Conservation (phyloP, 2,888 invertebrate species). For the Ferrisia virgata region DNA sequence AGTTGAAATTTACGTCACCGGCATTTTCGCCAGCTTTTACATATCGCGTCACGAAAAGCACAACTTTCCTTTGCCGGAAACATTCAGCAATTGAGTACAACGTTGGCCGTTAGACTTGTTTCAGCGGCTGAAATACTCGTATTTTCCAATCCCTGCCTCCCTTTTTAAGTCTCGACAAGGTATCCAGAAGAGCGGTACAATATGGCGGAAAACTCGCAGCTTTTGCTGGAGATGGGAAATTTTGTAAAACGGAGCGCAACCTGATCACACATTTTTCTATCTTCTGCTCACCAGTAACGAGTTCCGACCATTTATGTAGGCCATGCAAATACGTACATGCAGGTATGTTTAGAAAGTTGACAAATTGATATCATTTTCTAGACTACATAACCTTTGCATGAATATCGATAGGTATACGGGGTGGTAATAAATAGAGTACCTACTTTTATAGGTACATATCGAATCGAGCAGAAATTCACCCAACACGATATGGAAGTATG, state of each 20-base stretch:
- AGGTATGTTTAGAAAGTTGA: background rate
- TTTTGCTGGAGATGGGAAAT: background rate
- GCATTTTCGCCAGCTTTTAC: background rate
- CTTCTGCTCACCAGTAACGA: background rate
- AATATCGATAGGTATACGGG: background rate
- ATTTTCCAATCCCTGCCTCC: background rate
- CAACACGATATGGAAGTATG: background rate
- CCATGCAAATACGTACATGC: too few species aligned
- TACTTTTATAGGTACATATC: too few species aligned
- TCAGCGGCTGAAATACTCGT: background rate
- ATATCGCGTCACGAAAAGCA: slow-evolving; percentile 16
- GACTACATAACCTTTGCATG: background rate
- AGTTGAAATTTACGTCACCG: background rate
- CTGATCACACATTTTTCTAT: background rate
- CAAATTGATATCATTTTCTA: background rate
- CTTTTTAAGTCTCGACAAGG: background rate
- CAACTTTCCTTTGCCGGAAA: slow-evolving; percentile 21
- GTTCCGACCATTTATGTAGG: background rate
- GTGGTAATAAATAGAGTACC: too few species aligned
- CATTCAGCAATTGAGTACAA: slow-evolving; percentile 4
- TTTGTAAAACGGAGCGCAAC: background rate
- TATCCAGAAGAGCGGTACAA: background rate
- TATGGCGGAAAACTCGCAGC: slow-evolving; percentile 8
- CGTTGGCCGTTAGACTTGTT: slow-evolving; percentile 7
- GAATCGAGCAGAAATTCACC: background rate